phyloP scores from a whole-genome alignment of 2,797 vertebrate genomes.

The Girardinus metallicus region DNA sequence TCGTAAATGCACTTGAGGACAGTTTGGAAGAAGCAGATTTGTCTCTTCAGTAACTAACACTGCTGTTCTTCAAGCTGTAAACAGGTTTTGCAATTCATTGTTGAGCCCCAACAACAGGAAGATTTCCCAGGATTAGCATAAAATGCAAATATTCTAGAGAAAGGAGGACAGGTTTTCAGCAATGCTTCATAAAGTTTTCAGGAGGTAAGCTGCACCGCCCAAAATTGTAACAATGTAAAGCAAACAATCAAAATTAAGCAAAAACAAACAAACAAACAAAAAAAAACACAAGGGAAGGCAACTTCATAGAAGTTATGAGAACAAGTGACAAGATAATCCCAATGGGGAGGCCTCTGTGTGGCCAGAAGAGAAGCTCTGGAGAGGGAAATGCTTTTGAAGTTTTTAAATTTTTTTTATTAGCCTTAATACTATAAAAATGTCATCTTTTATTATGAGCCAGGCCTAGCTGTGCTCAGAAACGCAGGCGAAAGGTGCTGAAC shows the following conservation, averaged over 20 bases:
- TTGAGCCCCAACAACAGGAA: constrained; percentile 29
- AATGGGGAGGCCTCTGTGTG: constrained; percentile 83
- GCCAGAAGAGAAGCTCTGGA: constrained; percentile 69
- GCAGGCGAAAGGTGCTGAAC: constrained; percentile 31
- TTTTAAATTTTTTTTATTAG: background rate
- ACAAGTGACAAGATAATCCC: constrained; percentile 82
- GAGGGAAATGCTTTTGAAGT: constrained; percentile 57
- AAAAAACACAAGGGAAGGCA: constrained; percentile 83
- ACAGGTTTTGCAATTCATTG: constrained; percentile 41
- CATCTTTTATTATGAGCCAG: constrained; percentile 3
- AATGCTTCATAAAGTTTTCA: constrained; percentile 25
- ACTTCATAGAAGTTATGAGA: constrained; percentile 99
- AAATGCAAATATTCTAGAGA: constrained; percentile 27
- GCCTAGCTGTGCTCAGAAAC: constrained; percentile 37
- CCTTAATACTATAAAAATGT: constrained; percentile 19
- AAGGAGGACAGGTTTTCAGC: constrained; percentile 3
- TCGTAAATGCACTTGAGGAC: constrained; percentile 14
- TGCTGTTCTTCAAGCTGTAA: constrained; percentile 27
- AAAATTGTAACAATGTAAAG: constrained; percentile 72
- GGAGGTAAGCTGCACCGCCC: constrained; percentile 46
- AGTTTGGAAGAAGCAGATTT: constrained; percentile 9
- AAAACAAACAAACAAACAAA: constrained; percentile 50
- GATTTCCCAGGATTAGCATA: constrained; percentile 17
- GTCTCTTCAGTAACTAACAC: constrained; percentile 16
- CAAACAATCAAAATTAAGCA: constrained; percentile 41